Evolutionary conservation across 2,888 invertebrate species (phyloP).

Genomic region (Hyalella azteca): DNA sequence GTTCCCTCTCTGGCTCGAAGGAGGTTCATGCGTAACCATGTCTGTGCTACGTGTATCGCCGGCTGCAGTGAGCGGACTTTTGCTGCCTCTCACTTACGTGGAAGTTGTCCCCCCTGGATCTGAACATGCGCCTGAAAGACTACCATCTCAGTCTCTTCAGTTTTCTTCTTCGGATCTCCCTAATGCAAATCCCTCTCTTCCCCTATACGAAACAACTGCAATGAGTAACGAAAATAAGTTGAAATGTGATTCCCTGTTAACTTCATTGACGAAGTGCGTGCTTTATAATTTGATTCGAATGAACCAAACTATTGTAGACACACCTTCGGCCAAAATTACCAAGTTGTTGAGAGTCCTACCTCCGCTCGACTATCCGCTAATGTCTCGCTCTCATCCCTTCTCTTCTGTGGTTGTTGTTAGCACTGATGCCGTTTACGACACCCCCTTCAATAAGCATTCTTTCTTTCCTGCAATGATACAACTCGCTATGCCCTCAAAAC

Average conservation of each 20-base stretch:
- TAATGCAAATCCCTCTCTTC: background rate
- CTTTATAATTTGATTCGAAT: conserved; percentile 27
- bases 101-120: conserved; percentile 50
- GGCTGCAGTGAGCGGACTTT: conserved; percentile 38
- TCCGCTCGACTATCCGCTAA: background rate
- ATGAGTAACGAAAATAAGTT: background rate
- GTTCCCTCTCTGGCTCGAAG: conserved; percentile 53
- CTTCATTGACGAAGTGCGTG: background rate
- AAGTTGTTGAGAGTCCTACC: background rate
- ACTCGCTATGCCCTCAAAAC: background rate
- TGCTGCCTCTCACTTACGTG: conserved; percentile 51
- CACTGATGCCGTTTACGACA: background rate
- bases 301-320: background rate
- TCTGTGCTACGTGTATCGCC: conserved; percentile 45
- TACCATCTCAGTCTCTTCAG: background rate
- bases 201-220: background rate
- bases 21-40: conserved; percentile 45
- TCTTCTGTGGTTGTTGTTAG: background rate
- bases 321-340: background rate
- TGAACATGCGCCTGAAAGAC: background rate
- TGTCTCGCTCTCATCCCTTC: background rate
- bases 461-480: conserved; percentile 11
- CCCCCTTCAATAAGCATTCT: background rate
- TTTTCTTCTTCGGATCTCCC: background rate
- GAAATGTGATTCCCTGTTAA: background rate